phyloP scores from a whole-genome alignment of 2,888 invertebrate species.

The Chironomus tentans region DNA sequence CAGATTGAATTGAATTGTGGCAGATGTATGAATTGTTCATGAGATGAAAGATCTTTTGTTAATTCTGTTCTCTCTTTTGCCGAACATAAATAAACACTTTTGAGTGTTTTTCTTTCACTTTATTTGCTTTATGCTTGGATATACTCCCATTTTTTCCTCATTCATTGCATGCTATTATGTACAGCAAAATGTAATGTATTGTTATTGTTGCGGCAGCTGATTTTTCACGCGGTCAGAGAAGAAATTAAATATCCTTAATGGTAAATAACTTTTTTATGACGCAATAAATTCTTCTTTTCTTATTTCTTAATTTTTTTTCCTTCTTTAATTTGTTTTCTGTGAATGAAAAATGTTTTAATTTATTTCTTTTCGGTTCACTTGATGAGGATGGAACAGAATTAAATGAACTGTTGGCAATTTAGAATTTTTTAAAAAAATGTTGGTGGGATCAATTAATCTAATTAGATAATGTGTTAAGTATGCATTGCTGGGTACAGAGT shows the following conservation, averaged over 20 bases:
- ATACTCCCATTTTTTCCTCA: not conserved
- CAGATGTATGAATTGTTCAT: not conserved
- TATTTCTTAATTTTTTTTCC: not conserved
- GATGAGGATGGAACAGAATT: no score
- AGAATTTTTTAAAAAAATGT: no score
- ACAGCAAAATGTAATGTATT: not conserved
- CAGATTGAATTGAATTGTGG: not conserved
- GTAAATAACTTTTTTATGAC: not conserved
- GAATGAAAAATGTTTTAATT: not conserved
- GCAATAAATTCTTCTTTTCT: slow-evolving; percentile 5
- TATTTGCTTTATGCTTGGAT: not conserved
- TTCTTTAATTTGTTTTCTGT: not conserved
- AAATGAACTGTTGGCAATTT: no score
- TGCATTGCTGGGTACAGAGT: no score
- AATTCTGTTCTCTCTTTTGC: not conserved
- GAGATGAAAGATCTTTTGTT: slow-evolving; percentile 6
- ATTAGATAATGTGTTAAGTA: no score
- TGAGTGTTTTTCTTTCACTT: not conserved
- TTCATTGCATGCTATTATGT: not conserved
- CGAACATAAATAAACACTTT: slow-evolving; percentile 9
- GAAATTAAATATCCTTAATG: slow-evolving; percentile 7
- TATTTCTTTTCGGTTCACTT: no score
- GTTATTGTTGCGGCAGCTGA: not conserved
- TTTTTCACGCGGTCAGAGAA: not conserved
- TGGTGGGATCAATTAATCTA: no score